Evolutionary conservation across 2,797 vertebrate species (phyloP).

Genomic region (Schizopygopsis pylzovi): DNA sequence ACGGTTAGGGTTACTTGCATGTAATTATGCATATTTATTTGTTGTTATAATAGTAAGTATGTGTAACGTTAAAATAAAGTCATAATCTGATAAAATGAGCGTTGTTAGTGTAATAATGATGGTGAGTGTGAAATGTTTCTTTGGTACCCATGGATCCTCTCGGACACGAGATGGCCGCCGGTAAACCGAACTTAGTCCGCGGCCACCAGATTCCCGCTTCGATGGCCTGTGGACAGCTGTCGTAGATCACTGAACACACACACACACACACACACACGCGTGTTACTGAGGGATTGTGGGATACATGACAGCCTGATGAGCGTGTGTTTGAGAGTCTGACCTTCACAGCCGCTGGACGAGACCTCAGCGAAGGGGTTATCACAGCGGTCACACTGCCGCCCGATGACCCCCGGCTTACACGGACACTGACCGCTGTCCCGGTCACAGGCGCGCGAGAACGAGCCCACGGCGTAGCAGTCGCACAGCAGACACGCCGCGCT

Average conservation of each 20-base stretch:
- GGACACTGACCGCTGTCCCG: constrained; percentile 87
- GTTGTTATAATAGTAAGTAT: too few species aligned
- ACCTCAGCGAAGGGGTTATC: constrained; percentile 98
- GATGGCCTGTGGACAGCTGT: constrained; percentile 94
- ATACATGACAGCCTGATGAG: too few species aligned
- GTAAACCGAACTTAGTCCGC: constrained; percentile 92
- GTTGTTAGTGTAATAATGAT: too few species aligned
- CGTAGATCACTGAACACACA: constrained; percentile 87
- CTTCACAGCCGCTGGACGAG: constrained; percentile 91
- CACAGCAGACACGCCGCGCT: constrained; percentile 86
- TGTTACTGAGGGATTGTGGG: not conserved
- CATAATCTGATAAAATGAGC: not conserved
- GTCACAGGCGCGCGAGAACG: constrained; percentile 89
- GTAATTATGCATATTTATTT: too few species aligned
- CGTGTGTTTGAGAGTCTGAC: constrained; percentile 68
- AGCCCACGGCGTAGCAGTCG: constrained; percentile 92
- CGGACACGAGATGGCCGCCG: constrained; percentile 91
- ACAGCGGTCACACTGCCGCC: constrained; percentile 91
- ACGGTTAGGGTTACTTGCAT: too few species aligned
- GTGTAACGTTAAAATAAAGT: too few species aligned
- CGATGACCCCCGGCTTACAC: constrained; percentile 93
- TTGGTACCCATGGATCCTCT: constrained; percentile 85
- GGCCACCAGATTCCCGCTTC: constrained; percentile 96
- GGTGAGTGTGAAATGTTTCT: not conserved
- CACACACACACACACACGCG: constrained; percentile 32